Conservation (phyloP, 2,888 invertebrate species). For the Papilio gigon region DNA sequence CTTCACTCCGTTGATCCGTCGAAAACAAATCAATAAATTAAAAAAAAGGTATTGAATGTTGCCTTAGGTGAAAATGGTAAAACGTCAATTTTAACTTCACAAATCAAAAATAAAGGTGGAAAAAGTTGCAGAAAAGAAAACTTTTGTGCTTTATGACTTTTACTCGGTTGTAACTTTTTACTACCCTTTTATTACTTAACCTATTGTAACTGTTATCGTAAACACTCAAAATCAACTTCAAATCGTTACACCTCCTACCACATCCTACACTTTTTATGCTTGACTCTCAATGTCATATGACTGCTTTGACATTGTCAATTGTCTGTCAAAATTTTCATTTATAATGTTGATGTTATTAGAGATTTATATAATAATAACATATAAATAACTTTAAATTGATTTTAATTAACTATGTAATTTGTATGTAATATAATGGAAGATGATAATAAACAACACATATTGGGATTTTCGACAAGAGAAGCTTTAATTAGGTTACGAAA, state of each 20-base stretch:
- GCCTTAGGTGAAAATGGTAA: constrained; percentile 42
- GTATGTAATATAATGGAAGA: constrained; percentile 59
- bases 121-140: neutral
- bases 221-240: too few relatives aligned
- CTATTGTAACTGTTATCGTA: neutral
- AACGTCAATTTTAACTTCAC: neutral
- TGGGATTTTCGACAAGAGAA: constrained; percentile 85
- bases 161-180: neutral
- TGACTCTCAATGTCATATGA: neutral
- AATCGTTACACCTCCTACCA: too few relatives aligned
- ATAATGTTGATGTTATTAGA: constrained; percentile 28
- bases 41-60: constrained; percentile 47
- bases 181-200: neutral
- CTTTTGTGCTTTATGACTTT: neutral
- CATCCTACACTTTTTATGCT: neutral
- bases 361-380: constrained; percentile 40
- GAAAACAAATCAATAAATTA: constrained; percentile 51
- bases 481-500: constrained; percentile 87
- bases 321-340: neutral
- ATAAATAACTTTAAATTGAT: constrained; percentile 5
- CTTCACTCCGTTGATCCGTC: constrained; percentile 61
- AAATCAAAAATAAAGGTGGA: neutral
- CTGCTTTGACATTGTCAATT: neutral
- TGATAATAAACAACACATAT: constrained; percentile 60
- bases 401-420: constrained; percentile 30